phyloP scores from a whole-genome alignment of 2,113 vertebrate genomes.

The Larimichthys polyactis region DNA sequence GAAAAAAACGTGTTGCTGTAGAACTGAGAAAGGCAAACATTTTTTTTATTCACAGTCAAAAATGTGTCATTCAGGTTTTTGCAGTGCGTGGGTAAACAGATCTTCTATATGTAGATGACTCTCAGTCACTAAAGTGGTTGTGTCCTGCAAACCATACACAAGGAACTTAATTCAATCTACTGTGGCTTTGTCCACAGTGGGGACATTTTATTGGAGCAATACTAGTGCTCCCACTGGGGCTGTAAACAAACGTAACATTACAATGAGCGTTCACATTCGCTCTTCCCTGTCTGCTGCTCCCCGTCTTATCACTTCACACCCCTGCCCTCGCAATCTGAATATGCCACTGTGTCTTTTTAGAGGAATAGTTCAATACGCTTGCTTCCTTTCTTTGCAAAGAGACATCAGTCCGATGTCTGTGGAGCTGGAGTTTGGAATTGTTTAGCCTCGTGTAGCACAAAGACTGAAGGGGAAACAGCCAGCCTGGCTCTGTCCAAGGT shows the following conservation, averaged over 20 bases:
- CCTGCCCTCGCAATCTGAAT: background rate
- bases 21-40: background rate
- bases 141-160: slow-evolving; percentile 1
- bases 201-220: slow-evolving; percentile 47
- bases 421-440: too few relatives aligned
- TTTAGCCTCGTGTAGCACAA: too few relatives aligned
- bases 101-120: background rate
- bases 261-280: background rate
- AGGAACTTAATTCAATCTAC: slow-evolving; percentile 50
- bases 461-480: too few relatives aligned
- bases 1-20: background rate
- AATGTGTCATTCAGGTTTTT: background rate
- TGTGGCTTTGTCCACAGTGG: slow-evolving; percentile 36
- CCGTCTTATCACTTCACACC: background rate
- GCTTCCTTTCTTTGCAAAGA: too few relatives aligned
- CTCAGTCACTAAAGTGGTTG: background rate
- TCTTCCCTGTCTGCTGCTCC: background rate
- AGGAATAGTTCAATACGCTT: too few relatives aligned
- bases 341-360: background rate
- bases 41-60: slow-evolving; percentile 13
- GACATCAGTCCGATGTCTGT: too few relatives aligned
- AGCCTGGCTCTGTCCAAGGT: too few relatives aligned
- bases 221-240: slow-evolving; percentile 24
- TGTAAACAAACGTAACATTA: slow-evolving; percentile 27
- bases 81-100: background rate